Percentiles rank a stretch among this genome's conserved stretches.
These are phyloP conservation scores for Cheilosia impressa DNA, from an alignment of 2,888 invertebrate species.

Conservation along the genomic window DNA sequence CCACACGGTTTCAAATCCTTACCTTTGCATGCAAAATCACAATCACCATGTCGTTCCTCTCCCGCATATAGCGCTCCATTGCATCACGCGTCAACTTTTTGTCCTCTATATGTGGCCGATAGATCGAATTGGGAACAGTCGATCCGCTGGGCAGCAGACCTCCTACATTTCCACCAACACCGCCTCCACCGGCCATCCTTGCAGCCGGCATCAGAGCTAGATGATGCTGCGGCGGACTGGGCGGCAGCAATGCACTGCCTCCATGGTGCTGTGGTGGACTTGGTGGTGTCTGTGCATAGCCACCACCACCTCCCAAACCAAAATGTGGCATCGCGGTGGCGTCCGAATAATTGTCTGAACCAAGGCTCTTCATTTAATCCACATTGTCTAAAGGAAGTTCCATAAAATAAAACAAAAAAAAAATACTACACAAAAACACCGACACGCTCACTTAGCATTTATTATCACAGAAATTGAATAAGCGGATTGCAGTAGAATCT, in stretches of 20 bases:
- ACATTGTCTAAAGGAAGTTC: constrained; percentile 51
- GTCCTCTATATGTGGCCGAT: constrained; percentile 86
- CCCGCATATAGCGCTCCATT: constrained; percentile 98
- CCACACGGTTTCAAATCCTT: constrained; percentile 58
- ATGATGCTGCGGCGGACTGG: constrained; percentile 78
- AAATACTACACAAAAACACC: constrained; percentile 45
- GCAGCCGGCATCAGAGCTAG: constrained; percentile 80
- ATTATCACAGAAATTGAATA: constrained; percentile 68
- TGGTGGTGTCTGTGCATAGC: constrained; percentile 92
- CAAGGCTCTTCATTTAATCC: constrained; percentile 76
- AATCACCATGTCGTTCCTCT: constrained; percentile 97
- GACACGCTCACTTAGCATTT: constrained; percentile 60
- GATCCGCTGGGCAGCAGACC: constrained; percentile 76
- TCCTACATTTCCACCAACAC: constrained; percentile 65
- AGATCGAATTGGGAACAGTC: constrained; percentile 77
- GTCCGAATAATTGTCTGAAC: constrained; percentile 77
- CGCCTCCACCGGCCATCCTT: constrained; percentile 56
- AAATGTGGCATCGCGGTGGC: constrained; percentile 82
- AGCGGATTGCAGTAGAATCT: constrained; percentile 47
- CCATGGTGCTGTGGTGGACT: constrained; percentile 88
- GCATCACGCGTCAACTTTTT: constrained; percentile 86
- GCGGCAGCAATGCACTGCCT: constrained; percentile 76
- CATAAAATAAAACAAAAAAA: constrained; percentile 30
- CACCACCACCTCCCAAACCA: constrained; percentile 82
- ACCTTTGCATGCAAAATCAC: constrained; percentile 98